Evolutionary conservation across 2,113 vertebrate species (phyloP), one percentile per base, ranked within the genome.

Genomic region (Chroicocephalus ridibundus): DNA sequence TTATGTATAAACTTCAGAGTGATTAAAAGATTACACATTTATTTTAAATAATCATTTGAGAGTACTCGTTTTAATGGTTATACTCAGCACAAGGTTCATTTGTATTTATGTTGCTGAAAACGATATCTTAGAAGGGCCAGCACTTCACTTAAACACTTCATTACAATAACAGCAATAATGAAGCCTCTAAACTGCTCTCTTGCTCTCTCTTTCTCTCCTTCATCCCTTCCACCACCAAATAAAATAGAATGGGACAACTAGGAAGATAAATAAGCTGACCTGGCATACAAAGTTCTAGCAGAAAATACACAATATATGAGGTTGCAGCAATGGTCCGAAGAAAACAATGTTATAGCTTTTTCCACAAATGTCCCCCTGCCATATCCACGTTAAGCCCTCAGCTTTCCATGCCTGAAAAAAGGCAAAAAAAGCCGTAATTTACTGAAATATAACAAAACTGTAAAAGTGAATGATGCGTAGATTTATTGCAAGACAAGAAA

Each of bases 91-190:
- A 69, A 75, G 68, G 71, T 91, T 79, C 64, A 51, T 94, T 94
- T 96, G 88, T 94, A 81, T 95, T 96, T 94, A 38, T 58, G 70
- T 75, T 93, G 90, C 91, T 90, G 86, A 79, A 94, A 94, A 86
- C 38, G 49, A 72, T 36, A 52, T 42, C 77, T 78, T 87, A 46
- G 84, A 91, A 91, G 77, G 49, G 29, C 13, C 74, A 82, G 58
- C 51, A 34, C 72, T 87, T 60, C 26, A 65, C 89, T 91, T 40
- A 44, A 94, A 84, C 61, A 47, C 69, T 69, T 96, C 38, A 10
- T 90, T 64, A 90, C 13, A 83, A 20, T 52, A 68, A 9, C 47
- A 84, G n/a, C 42, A 55, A 42, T 17, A 78, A 88, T 7, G 14
- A 70, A 70, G 38, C 22, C n/a, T 47, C 69, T 15, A 17, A 91